phyloP scores from a whole-genome alignment of 2,113 vertebrate genomes.

The Plecotus auritus region DNA sequence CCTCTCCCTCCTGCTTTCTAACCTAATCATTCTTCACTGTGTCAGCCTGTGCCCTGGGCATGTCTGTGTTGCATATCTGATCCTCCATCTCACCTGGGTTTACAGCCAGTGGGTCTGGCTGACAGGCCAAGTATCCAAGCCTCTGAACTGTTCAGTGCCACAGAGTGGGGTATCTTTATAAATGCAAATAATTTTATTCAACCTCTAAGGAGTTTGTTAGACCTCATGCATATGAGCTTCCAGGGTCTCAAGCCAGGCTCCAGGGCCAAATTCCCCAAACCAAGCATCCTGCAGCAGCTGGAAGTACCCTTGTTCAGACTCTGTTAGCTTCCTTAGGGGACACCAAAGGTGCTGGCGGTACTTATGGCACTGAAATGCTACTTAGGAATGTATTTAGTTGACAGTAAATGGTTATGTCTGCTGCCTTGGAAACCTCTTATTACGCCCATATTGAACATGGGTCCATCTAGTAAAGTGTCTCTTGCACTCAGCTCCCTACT shows the following conservation, averaged over 20 bases:
- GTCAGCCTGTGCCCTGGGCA: not conserved
- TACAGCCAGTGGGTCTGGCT: not conserved
- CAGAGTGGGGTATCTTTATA: not conserved
- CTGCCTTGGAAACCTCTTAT: not conserved
- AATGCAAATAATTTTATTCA: slow-evolving; percentile 18
- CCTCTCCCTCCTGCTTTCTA: not conserved
- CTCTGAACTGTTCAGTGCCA: not conserved
- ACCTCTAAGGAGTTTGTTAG: not conserved
- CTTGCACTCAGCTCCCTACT: not conserved
- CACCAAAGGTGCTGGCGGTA: not conserved
- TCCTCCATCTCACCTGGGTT: not conserved
- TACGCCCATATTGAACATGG: not conserved
- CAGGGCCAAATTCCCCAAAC: not conserved
- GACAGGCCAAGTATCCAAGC: not conserved
- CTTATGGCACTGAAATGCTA: not conserved
- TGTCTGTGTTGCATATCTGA: not conserved
- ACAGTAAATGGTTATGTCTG: not conserved
- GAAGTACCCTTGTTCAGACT: not conserved
- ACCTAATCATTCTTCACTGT: not conserved
- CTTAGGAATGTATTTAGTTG: not conserved
- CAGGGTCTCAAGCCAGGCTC: not conserved
- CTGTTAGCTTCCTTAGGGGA: not conserved
- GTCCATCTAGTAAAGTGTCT: not conserved
- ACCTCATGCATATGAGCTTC: not conserved
- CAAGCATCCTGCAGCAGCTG: not conserved